phyloP scores from a whole-genome alignment of 2,113 vertebrate genomes.

The Herpetotheres cachinnans region DNA sequence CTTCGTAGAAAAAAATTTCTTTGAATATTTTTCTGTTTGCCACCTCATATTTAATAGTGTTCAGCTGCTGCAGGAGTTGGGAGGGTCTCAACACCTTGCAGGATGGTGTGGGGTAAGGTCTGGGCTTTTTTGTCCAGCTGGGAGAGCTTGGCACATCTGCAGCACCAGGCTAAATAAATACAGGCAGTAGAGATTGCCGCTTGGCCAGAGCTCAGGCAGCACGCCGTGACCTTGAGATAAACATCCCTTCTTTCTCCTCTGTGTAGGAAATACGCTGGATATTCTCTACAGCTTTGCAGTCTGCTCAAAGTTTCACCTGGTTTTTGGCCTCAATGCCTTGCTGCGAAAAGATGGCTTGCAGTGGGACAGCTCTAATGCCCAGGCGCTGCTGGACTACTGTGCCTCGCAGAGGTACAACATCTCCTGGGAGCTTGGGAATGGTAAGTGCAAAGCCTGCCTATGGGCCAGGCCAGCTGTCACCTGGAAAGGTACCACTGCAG shows the following conservation, averaged over 20 bases:
- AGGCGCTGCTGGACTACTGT: constrained; percentile 82
- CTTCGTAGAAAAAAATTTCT: background rate
- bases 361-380: constrained; percentile 89
- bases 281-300: constrained; percentile 84
- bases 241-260: background rate
- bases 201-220: background rate
- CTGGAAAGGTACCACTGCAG: background rate
- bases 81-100: background rate
- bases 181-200: background rate
- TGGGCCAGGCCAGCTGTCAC: rapidly evolving
- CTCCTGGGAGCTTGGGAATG: constrained; percentile 96
- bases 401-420: constrained; percentile 77
- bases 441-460: constrained; percentile 51
- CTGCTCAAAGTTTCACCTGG: constrained; percentile 84
- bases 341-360: constrained; percentile 74
- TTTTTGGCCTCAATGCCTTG: constrained; percentile 94
- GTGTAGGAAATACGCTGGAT: constrained; percentile 82
- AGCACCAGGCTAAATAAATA: background rate
- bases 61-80: background rate
- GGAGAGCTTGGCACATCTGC: background rate
- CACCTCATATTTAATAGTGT: background rate
- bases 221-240: rapidly evolving
- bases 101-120: background rate
- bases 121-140: background rate
- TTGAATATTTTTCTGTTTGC: background rate